Base-by-base conservation (phyloP, 2,888 invertebrate species). In the Boloria euphrosyne region DNA sequence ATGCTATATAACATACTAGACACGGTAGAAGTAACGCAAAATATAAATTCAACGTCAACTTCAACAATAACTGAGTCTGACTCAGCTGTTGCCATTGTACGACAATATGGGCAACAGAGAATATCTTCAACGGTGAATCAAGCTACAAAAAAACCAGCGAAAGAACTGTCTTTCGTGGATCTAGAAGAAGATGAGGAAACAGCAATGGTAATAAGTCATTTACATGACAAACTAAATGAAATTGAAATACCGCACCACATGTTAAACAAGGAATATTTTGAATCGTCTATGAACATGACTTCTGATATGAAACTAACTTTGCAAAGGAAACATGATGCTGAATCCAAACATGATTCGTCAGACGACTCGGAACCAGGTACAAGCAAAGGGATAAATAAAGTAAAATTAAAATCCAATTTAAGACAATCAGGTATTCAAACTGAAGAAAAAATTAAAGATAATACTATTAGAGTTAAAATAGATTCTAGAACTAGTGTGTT, bases 1-100 rank as follows among this genome's bases (percentile, higher is more conserved):
- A 72, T 81, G 16, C 13, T 89, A 5, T 78, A 83, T 54, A 75
- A 85, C 62, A 64, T 86, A 54, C 3, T 89, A 1, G 79, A 84
- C 3, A 44, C 22, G 16, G 65, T 84, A 6, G 64, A 73, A 16
- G 46, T 38, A 10, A 31, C 61, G 14, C 17, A 18, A 10, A n/a
- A 46, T 31, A 51, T 58, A 16, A 54, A 57, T 50, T 62, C 67
- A 13, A 66, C 62, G 5, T 43, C 59, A 54, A 65, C 46, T 55
- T 70, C 70, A 3, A 66, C 67, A 27, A 58, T 52, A 13, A 55
- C 47, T 54, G 49, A 68, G 17, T 31, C 51, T 49, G 50, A 66
- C 16, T 27, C 43, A 17, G 7, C 53, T 44, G 14, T 52, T 10
- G 60, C 53, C 13, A 66, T 79, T 14, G 44, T 53, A 14, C 76